Base-by-base conservation (phyloP, 2,888 invertebrate species). In the Nomada hirtipes region DNA sequence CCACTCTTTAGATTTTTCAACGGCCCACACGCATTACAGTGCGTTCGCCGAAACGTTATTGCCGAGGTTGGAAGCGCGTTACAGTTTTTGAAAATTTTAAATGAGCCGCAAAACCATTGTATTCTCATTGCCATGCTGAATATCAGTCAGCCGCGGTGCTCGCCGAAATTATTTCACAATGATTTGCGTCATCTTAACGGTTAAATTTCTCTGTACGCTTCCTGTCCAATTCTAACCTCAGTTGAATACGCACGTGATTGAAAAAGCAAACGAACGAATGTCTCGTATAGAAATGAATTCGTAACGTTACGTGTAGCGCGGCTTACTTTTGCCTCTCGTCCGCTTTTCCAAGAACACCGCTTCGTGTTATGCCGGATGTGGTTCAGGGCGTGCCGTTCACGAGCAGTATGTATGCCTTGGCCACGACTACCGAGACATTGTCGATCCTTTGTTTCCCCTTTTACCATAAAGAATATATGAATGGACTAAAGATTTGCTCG, bases 1-100 rank as follows among this genome's bases (percentile, higher is more conserved):
- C 76, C 76, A 84, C 80, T 78, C 79, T 80, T 79, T 67, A 75
- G 84, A 86, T 70, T 90, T 90, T 90, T 89, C 88, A 89, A 82
- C 88, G 83, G 83, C 88, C 87, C 86, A 86, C 87, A 83, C 85
- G 77, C 75, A 23, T 64, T 65, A n/a, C 60, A 63, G 63, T 55
- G 63, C 73, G 76, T 60, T 61, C 70, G 60, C 69, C 84, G 60
- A 74, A 83, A 77, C 74, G 61, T 63, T 68, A n/a, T 67, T 57
- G 18, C 47, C 10, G 67, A 47, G 57, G 59, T 23, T 26, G 44
- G 61, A 47, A 15, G 61, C 52, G 20, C 15, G 20, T 42, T n/a
- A 4, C 44, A 23, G 20, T 42, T n/a, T 36, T 18, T 2, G 64
- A 55, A 64, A 59, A 50, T 23, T 29, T 57, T 47, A 36, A 64